phyloP scores from a whole-genome alignment of 2,797 vertebrate genomes.

The Sandelia bainsii region DNA sequence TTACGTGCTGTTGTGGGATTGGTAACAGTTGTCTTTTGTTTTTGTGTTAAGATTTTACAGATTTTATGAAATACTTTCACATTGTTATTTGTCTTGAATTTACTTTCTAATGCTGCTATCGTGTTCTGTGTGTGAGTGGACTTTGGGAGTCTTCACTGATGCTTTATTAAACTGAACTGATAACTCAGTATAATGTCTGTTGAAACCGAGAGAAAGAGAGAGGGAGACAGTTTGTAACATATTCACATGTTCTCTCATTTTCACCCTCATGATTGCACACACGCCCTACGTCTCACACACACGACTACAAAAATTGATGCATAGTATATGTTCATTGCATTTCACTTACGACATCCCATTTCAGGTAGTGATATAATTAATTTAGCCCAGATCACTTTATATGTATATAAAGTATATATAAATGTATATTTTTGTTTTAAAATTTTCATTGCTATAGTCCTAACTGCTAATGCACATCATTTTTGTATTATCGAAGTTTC shows the following conservation, averaged over 20 bases:
- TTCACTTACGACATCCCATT: background rate
- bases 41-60: background rate
- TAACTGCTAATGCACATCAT: background rate
- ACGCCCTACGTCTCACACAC: conserved; percentile 10
- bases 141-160: conserved; percentile 28
- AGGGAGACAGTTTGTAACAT: conserved; percentile 17
- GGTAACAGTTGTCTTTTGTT: no score
- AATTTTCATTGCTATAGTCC: conserved; percentile 2
- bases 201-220: conserved; percentile 30
- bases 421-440: background rate
- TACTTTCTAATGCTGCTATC: conserved; percentile 11
- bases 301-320: conserved; percentile 7
- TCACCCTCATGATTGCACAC: conserved; percentile 15
- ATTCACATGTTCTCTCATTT: conserved; percentile 31
- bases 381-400: background rate
- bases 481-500: background rate
- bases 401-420: no score
- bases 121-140: conserved; percentile 15
- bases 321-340: conserved; percentile 15
- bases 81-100: background rate
- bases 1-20: background rate
- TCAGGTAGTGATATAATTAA: background rate
- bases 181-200: conserved; percentile 43
- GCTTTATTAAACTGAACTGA: conserved; percentile 54
- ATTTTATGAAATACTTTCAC: background rate